A percentile compares a stretch with the other conserved stretches of the same genome.
These are phyloP conservation scores for Cecidostiba fungosa DNA, from an alignment of 2,888 invertebrate genomes.

Conservation along the genomic window DNA sequence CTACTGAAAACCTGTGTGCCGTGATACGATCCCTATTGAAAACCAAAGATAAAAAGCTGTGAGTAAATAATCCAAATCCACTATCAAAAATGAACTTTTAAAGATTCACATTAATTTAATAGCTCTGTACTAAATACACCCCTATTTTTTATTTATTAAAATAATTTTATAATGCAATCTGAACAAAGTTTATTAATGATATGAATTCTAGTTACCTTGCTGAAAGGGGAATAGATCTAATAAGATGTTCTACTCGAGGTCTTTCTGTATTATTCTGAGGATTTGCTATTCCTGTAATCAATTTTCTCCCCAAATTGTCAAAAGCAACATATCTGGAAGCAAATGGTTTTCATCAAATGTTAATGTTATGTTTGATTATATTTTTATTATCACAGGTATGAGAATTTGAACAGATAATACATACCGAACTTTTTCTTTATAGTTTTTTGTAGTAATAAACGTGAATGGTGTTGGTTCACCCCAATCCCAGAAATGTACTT, in stretches of 20 bases:
- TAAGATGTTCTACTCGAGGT: slow-evolving; percentile 68
- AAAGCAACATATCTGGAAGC: slow-evolving; percentile 89
- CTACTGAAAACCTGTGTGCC: slow-evolving; percentile 21
- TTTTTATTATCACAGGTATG: slow-evolving; percentile 11
- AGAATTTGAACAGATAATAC: slow-evolving; percentile 65
- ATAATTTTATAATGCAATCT: slow-evolving; percentile 31
- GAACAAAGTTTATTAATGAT: slow-evolving; percentile 37
- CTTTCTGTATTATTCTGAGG: slow-evolving; percentile 81
- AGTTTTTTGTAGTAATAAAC: slow-evolving; percentile 87
- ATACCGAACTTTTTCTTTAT: slow-evolving; percentile 91
- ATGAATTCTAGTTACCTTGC: slow-evolving; percentile 63
- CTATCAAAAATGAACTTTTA: background rate
- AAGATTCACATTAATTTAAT: background rate
- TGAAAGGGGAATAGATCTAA: slow-evolving; percentile 65
- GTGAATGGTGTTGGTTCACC: slow-evolving; percentile 88
- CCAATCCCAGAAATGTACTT: slow-evolving; percentile 96
- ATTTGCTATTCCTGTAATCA: slow-evolving; percentile 92
- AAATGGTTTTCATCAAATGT: slow-evolving; percentile 25
- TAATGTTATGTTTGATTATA: background rate
- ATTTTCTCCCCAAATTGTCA: slow-evolving; percentile 89
- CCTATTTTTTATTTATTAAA: slow-evolving; percentile 24
- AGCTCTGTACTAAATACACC: too few relatives aligned
- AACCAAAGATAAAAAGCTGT: background rate
- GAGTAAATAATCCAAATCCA: background rate
- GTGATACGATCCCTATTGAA: slow-evolving; percentile 40